These are phyloP conservation scores for Ridgeia piscesae DNA, from an alignment of 1,140 invertebrate species.

Conservation along the genomic window DNA sequence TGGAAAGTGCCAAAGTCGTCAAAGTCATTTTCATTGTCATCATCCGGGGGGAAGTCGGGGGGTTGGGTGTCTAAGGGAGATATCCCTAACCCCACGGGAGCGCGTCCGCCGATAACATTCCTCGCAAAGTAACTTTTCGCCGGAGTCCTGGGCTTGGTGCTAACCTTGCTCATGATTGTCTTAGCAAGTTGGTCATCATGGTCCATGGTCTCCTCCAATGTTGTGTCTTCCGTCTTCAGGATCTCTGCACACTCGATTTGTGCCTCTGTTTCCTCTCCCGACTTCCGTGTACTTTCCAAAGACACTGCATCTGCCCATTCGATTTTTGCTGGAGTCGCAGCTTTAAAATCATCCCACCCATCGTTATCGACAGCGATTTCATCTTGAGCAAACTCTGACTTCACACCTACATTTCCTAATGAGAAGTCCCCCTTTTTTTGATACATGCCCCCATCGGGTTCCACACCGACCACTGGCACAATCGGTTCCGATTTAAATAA, in stretches of 20 bases:
- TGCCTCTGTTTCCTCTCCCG: background rate
- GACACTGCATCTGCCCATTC: background rate
- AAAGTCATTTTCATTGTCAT: conserved; percentile 16
- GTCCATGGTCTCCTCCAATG: background rate
- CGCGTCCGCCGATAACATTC: background rate
- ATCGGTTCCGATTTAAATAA: background rate
- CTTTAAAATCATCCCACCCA: conserved; percentile 43
- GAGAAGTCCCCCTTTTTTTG: background rate
- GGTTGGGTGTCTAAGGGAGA: conserved; percentile 21
- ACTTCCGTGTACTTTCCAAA: background rate
- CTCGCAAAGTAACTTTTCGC: background rate
- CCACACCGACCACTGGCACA: background rate
- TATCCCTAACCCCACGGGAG: conserved; percentile 16
- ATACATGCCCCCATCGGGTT: background rate
- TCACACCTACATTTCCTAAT: background rate
- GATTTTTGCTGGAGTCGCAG: conserved; percentile 5
- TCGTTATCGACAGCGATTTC: conserved; percentile 48
- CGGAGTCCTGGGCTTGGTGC: background rate
- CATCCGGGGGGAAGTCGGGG: conserved; percentile 20
- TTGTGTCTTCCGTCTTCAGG: background rate
- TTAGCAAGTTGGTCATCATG: background rate
- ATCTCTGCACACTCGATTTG: background rate
- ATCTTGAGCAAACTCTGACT: conserved; percentile 28
- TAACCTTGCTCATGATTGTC: background rate
- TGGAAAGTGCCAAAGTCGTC: conserved; percentile 20